Evolutionary conservation across 2,113 vertebrate species (phyloP).

Genomic region (Nestor notabilis): DNA sequence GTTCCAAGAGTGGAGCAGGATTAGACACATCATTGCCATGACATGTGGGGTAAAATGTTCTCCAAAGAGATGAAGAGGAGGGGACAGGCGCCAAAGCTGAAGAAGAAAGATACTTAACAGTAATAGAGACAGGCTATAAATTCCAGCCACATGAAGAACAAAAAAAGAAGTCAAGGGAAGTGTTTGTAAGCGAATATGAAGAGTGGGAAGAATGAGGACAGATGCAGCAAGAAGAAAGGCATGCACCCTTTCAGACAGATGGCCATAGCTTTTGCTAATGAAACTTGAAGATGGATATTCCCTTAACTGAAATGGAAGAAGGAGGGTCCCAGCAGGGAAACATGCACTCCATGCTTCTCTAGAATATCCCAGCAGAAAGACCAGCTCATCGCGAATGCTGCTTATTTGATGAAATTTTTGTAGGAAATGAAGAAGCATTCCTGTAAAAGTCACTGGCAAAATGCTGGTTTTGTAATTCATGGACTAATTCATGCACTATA

Average conservation of each 20-base stretch:
- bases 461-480: not conserved
- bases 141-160: not conserved
- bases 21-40: not conserved
- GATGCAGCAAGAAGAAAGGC: not conserved
- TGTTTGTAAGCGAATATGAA: not conserved
- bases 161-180: not conserved
- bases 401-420: not conserved
- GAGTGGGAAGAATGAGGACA: constrained; percentile 11
- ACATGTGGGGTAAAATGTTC: not conserved
- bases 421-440: not conserved
- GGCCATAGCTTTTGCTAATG: not conserved
- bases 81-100: not conserved
- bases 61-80: not conserved
- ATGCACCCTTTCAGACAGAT: not conserved
- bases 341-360: not conserved
- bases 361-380: not conserved
- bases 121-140: not conserved
- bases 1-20: not conserved
- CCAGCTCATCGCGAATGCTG: not conserved
- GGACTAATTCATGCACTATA: not conserved
- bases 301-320: not conserved
- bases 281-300: not conserved
- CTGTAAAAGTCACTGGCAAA: not conserved
- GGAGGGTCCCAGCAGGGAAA: not conserved
- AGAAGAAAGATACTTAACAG: not conserved